A percentile compares a stretch with the other conserved stretches of the same genome.
Conservation (phyloP, 2,888 invertebrate genomes). For the Erpobdella octoculata region DNA sequence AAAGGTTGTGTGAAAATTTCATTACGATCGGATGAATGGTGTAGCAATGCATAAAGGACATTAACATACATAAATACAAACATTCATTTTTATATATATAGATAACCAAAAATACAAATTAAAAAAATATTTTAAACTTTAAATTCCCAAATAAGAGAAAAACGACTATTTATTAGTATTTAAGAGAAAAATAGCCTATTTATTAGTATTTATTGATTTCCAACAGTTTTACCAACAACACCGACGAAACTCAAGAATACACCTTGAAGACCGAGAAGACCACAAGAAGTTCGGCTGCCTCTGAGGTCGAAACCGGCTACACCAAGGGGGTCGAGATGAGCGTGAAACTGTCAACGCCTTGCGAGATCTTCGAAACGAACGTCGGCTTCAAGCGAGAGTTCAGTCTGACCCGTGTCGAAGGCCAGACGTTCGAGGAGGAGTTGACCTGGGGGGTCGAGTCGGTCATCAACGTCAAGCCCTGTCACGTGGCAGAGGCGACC, state of each 20-base stretch:
- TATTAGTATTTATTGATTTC: too few species aligned
- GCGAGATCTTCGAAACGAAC: conserved; percentile 51
- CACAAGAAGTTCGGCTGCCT: conserved; percentile 36
- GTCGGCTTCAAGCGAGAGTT: conserved; percentile 51
- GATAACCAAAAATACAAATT: too few species aligned
- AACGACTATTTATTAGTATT: too few species aligned
- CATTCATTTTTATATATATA: too few species aligned
- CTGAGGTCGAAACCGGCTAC: conserved; percentile 36
- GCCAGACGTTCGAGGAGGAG: conserved; percentile 47
- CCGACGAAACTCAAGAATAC: conserved; percentile 37
- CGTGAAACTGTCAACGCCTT: conserved; percentile 49
- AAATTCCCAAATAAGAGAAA: too few species aligned
- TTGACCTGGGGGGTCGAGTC: conserved; percentile 51
- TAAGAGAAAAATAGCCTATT: too few species aligned
- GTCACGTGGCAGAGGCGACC: conserved; percentile 46
- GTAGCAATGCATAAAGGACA: too few species aligned
- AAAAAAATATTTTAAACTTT: too few species aligned
- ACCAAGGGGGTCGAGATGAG: conserved; percentile 49
- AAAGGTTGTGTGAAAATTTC: too few species aligned
- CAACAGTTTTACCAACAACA: conserved; percentile 39
- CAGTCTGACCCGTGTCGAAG: conserved; percentile 47
- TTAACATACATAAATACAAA: too few species aligned
- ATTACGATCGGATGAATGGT: too few species aligned
- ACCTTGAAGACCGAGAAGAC: conserved; percentile 39
- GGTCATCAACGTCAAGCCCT: conserved; percentile 41